A percentile compares a stretch with the other conserved stretches of the same genome.
These are phyloP conservation scores for Callipepla californica DNA, from an alignment of 2,113 vertebrate species.

Conservation along the genomic window DNA sequence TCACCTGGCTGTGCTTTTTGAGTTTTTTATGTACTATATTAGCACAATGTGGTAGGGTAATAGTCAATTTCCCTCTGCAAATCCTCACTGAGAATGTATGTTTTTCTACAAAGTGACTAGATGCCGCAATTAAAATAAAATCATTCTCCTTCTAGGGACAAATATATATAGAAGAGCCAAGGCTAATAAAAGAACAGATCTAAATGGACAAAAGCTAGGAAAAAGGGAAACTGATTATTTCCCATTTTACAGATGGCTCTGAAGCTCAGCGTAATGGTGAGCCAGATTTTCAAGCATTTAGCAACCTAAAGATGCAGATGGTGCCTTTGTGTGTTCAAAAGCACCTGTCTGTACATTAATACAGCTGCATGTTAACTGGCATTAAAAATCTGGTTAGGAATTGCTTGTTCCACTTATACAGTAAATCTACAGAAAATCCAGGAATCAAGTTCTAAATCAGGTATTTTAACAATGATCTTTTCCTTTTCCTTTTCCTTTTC, in stretches of 20 bases:
- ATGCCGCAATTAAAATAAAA: neutral
- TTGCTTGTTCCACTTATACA: neutral
- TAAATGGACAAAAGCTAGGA: slow-evolving; percentile 12
- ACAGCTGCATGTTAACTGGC: neutral
- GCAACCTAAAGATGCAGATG: slow-evolving; percentile 51
- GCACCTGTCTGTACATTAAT: neutral
- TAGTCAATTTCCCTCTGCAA: neutral
- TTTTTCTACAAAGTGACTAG: neutral
- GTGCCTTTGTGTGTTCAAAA: slow-evolving; percentile 44
- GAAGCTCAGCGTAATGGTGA: neutral
- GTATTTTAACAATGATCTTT: neutral
- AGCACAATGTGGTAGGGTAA: neutral
- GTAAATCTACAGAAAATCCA: neutral
- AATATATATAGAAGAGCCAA: neutral
- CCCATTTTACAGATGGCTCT: slow-evolving; percentile 39
- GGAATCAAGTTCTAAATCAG: neutral
- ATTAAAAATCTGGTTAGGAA: slow-evolving; percentile 3
- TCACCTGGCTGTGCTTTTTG: neutral
- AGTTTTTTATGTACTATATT: neutral
- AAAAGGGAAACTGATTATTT: slow-evolving; percentile 49
- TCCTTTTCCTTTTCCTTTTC: too few relatives aligned
- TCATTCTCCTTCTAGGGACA: neutral
- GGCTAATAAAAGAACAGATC: neutral
- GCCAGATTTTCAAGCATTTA: slow-evolving; percentile 56
- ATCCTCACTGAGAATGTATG: neutral